A percentile compares a stretch with the other conserved stretches of the same genome.
Conservation (phyloP, 2,113 vertebrate species). For the Neotragus pygmaeus region DNA sequence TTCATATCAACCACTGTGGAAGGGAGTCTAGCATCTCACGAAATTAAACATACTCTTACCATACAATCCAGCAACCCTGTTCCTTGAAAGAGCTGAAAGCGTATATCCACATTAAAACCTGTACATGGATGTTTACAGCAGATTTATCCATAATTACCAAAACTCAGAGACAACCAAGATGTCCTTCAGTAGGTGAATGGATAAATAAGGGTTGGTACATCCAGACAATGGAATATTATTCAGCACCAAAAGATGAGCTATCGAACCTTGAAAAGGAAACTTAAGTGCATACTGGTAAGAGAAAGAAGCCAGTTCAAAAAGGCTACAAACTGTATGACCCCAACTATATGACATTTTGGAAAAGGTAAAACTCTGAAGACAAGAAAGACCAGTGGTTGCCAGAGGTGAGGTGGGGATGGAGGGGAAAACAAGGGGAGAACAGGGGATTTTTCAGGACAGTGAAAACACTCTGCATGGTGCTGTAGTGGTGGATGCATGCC, state of each 20-base stretch:
- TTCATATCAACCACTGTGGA: neutral
- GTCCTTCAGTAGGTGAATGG: neutral
- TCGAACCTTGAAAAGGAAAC: neutral
- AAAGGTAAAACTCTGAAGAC: neutral
- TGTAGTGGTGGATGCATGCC: neutral
- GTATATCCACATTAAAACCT: neutral
- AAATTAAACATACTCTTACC: neutral
- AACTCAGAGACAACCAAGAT: neutral
- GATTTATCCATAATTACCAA: neutral
- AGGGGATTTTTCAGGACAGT: neutral
- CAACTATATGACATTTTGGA: neutral
- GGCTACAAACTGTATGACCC: neutral
- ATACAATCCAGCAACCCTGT: neutral
- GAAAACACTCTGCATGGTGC: neutral
- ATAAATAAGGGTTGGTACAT: neutral
- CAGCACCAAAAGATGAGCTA: neutral
- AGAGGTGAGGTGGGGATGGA: neutral
- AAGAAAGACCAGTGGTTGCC: neutral
- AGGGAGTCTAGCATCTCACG: neutral
- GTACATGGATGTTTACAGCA: neutral
- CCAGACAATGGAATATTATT: neutral
- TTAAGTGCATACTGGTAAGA: neutral
- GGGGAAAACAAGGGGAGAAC: neutral
- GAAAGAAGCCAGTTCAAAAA: neutral
- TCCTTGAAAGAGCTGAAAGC: neutral